A percentile compares a stretch with the other conserved stretches of the same genome.
Conservation (phyloP, 2,797 vertebrate genomes). For the Catostomus latipinnis region DNA sequence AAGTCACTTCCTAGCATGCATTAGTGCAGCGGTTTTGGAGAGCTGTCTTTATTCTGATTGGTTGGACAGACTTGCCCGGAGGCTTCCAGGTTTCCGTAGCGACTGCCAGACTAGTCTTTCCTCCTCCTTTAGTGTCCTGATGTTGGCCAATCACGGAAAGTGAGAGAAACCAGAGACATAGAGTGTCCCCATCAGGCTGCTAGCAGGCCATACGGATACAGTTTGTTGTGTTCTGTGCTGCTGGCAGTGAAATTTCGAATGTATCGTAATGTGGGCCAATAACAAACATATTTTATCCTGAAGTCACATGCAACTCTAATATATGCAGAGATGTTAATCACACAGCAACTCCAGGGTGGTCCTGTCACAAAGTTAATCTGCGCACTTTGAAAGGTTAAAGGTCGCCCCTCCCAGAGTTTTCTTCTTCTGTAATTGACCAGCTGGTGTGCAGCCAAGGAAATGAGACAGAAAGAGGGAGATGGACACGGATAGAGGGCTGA, state of each 20-base stretch:
- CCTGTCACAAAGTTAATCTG: conserved; percentile 7
- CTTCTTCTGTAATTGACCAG: conserved; percentile 7
- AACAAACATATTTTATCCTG: no score
- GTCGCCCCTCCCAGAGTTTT: neutral
- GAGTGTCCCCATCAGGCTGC: neutral
- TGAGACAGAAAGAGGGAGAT: neutral
- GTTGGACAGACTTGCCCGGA: conserved; percentile 15
- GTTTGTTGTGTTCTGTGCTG: neutral
- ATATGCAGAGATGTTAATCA: neutral
- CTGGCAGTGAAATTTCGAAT: neutral
- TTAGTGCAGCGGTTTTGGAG: conserved; percentile 4
- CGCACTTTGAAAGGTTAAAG: neutral
- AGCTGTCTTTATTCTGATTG: conserved; percentile 47
- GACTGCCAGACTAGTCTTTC: neutral
- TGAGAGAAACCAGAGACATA: conserved; percentile 16
- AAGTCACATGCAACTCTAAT: neutral
- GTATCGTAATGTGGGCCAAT: neutral
- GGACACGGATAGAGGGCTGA: conserved; percentile 50
- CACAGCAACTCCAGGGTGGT: neutral
- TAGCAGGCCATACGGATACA: neutral
- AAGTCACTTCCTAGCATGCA: conserved; percentile 16
- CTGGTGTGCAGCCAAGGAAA: conserved; percentile 11
- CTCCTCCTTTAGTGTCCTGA: neutral
- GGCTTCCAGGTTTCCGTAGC: conserved; percentile 23
- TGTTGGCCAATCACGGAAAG: conserved; percentile 16